Base-by-base conservation (phyloP, 1,140 invertebrate species). In the Papilio glaucus region DNA sequence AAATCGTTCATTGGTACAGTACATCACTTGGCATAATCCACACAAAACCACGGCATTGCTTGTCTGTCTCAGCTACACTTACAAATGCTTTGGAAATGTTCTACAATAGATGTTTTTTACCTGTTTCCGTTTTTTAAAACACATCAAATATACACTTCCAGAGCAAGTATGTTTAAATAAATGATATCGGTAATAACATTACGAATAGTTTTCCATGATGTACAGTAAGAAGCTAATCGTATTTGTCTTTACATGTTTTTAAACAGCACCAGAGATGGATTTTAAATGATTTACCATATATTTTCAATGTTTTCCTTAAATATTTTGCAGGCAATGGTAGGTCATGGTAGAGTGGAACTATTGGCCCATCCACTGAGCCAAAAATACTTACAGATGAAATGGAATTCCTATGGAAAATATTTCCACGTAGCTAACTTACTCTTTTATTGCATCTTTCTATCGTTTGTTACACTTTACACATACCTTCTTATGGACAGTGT, bases 371-470 rank as follows among this genome's bases (percentile, higher is more conserved):
- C 96, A 1, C 85, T 97, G 3, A 97, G 96, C 77, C 96, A 97
- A 84, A 97, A 97, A 90, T 97, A 97, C 87, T 88, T 97, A 33
- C 96, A 97, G 90, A 97, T 97, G 96, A 97, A 97, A 92, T 97
- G 97, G 97, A 96, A 97, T 85, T 96, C 96, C 0, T 97, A 97
- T 85, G 97, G 97, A 70, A 97, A 97, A 94, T 97, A 97, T 83
- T 97, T 97, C 84, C 97, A 97, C 82, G 79, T 97, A 18, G 94
- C 95, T 1, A 96, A 97, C 88, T 89, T 97, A 6, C 84, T 97
- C 4, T 94, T 97, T 65, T 97, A 97, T 86, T 95, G 95, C 62
- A 94, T 97, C 65, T 97, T 96, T 84, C 88, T 97, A 49, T 90
- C 94, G n/a, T 96, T 96, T 74, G 95, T 97, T 0, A 97, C 97